Evolutionary conservation across 30 jellyfish, hydroid and myxozoan species (phyloP).

Genomic region (Aurelia sp.): DNA sequence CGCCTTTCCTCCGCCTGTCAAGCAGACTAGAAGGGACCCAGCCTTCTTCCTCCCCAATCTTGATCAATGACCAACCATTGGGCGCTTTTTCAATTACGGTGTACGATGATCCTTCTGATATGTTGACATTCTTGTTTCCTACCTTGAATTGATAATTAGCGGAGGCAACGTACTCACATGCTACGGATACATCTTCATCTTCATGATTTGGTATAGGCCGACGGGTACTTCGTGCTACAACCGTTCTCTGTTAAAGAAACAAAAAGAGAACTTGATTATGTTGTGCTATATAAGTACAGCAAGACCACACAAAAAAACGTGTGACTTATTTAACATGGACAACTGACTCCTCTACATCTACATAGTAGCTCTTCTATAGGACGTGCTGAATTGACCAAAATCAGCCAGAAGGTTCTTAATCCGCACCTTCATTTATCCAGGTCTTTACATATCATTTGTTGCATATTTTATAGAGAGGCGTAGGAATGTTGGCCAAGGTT

Average conservation of each 20-base stretch:
- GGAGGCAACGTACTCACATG: conserved; percentile 81
- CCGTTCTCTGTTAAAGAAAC: background rate
- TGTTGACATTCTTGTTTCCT: conserved; percentile 45
- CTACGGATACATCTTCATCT: conserved; percentile 24
- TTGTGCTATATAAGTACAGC: too few species aligned
- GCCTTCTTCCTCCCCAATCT: conserved; percentile 89
- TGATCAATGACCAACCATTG: conserved; percentile 97
- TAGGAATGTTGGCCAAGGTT: too few species aligned
- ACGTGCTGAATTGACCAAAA: too few species aligned
- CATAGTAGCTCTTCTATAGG: too few species aligned
- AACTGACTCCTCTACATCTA: too few species aligned
- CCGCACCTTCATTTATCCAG: too few species aligned
- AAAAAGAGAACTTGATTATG: background rate
- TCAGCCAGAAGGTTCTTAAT: too few species aligned
- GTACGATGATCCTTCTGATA: conserved; percentile 77
- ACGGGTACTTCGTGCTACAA: background rate
- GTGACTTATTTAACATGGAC: too few species aligned
- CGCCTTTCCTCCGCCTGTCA: conserved; percentile 62
- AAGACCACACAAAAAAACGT: too few species aligned
- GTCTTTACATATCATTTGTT: too few species aligned
- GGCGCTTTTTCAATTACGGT: conserved; percentile 91
- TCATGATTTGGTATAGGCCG: background rate
- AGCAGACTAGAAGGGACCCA: conserved; percentile 92
- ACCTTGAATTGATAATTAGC: conserved; percentile 51
- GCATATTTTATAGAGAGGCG: too few species aligned